Evolutionary conservation across 2,797 vertebrate species (phyloP).

Genomic region (Vultur gryphus): DNA sequence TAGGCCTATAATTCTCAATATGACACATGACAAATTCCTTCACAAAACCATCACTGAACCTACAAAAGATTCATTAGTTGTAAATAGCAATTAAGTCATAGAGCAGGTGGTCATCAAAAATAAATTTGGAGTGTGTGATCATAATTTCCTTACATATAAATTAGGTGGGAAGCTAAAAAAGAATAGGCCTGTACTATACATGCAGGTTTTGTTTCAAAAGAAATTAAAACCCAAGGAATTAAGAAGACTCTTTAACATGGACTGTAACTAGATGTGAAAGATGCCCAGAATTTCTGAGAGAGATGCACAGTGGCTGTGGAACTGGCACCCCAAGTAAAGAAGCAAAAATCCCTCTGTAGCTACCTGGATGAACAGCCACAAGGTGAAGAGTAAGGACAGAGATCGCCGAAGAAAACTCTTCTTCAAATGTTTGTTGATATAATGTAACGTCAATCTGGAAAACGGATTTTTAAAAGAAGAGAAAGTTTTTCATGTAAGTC

Average conservation of each 20-base stretch:
- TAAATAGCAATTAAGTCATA: slow-evolving; percentile 44
- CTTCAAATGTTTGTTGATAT: not conserved
- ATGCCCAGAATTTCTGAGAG: not conserved
- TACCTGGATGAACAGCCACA: not conserved
- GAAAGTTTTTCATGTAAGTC: not conserved
- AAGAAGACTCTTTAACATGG: not conserved
- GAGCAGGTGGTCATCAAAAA: slow-evolving; percentile 24
- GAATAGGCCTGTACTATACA: not conserved
- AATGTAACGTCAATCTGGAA: not conserved
- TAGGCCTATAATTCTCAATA: not conserved
- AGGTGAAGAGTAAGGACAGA: not conserved
- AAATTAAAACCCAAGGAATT: not conserved
- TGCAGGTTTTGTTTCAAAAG: not conserved
- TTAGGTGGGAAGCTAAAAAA: not conserved
- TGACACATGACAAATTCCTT: slow-evolving; percentile 1
- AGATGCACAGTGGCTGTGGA: not conserved
- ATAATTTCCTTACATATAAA: not conserved
- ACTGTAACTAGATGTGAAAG: not conserved
- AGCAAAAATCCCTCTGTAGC: not conserved
- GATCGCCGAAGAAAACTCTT: not conserved
- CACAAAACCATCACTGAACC: slow-evolving; percentile 7
- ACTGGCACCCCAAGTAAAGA: not conserved
- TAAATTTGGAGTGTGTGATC: not conserved
- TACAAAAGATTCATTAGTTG: not conserved
- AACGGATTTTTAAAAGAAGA: not conserved